Evolutionary conservation across 2,113 vertebrate species (phyloP).

Genomic region (Thomomys bottae): DNA sequence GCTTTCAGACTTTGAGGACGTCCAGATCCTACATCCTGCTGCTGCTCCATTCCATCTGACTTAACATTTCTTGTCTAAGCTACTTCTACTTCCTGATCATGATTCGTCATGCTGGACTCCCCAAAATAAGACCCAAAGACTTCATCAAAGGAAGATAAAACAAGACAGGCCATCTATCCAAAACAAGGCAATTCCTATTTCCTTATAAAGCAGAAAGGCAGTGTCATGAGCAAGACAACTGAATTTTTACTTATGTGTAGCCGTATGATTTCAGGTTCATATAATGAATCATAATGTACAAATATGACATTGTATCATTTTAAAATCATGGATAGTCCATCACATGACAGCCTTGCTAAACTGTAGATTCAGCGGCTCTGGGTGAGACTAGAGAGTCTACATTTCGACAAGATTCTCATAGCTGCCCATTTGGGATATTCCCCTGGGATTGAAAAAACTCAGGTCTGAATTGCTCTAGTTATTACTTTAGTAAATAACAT

Average conservation of each 20-base stretch:
- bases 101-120: not conserved
- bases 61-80: not conserved
- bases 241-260: not conserved
- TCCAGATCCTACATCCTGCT: not conserved
- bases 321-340: not conserved
- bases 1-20: not conserved
- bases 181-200: not conserved
- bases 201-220: not conserved
- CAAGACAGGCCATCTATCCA: not conserved
- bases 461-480: not conserved
- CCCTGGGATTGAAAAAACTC: not conserved
- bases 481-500: not conserved
- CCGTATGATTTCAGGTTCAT: not conserved
- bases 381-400: not conserved
- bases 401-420: not conserved
- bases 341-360: not conserved
- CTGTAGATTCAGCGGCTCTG: not conserved
- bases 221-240: not conserved
- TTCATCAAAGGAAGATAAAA: slow-evolving; percentile 6
- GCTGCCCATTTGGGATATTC: not conserved
- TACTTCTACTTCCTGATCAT: not conserved
- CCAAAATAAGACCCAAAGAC: not conserved
- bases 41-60: not conserved
- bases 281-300: not conserved
- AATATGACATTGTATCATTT: not conserved